Evolutionary conservation across 2,797 vertebrate genomes (phyloP).

Genomic region (Lagodon rhomboides): DNA sequence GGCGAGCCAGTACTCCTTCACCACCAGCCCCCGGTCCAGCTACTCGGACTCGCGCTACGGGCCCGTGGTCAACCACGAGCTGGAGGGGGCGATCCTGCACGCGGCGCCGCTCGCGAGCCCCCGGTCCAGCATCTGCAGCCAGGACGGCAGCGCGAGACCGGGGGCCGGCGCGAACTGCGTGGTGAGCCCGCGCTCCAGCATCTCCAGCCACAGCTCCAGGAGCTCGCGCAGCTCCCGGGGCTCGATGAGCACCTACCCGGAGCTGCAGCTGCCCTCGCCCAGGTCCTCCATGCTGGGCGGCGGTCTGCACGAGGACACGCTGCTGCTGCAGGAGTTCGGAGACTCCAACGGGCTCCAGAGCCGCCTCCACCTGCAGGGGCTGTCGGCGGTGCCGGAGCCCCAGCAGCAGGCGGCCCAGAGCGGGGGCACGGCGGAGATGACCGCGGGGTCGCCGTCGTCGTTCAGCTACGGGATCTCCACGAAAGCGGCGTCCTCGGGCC

Average conservation of each 20-base stretch:
- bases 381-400: slow-evolving; percentile 82
- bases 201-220: slow-evolving; percentile 95
- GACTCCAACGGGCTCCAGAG: slow-evolving; percentile 82
- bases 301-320: slow-evolving; percentile 85
- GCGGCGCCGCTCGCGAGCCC: slow-evolving; percentile 84
- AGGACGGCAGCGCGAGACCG: slow-evolving; percentile 82
- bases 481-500: slow-evolving; percentile 80
- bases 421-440: slow-evolving; percentile 68
- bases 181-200: slow-evolving; percentile 93
- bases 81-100: slow-evolving; percentile 82
- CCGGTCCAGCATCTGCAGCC: slow-evolving; percentile 88
- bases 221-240: slow-evolving; percentile 92
- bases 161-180: slow-evolving; percentile 80
- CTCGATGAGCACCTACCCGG: slow-evolving; percentile 93
- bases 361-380: slow-evolving; percentile 82
- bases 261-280: slow-evolving; percentile 91
- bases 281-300: slow-evolving; percentile 88
- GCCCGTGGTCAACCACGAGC: slow-evolving; percentile 82
- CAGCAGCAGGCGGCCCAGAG: slow-evolving; percentile 67
- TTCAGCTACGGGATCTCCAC: slow-evolving; percentile 84
- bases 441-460: slow-evolving; percentile 69
- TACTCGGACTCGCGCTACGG: slow-evolving; percentile 89
- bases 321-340: slow-evolving; percentile 83
- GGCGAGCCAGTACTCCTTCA: slow-evolving; percentile 90
- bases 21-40: slow-evolving; percentile 89